A percentile compares a stretch with the other conserved stretches of the same genome.
These are phyloP conservation scores for Leptinotarsa tumamoca DNA, from an alignment of 2,888 invertebrate species.

Conservation along the genomic window DNA sequence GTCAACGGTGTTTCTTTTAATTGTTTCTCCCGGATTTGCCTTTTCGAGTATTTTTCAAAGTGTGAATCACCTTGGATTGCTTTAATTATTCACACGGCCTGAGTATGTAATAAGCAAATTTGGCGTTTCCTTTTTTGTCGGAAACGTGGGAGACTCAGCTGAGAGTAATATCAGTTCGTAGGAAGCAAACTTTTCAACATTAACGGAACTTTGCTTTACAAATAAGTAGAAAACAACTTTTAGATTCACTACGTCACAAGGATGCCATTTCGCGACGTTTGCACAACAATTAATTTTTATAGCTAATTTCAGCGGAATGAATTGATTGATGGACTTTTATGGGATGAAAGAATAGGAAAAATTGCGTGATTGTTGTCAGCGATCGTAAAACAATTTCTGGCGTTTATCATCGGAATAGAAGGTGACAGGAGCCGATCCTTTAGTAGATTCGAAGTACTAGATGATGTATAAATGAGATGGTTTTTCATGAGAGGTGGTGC, in stretches of 20 bases:
- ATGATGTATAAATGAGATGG: too few relatives aligned
- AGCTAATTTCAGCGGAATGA: constrained; percentile 24
- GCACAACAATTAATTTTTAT: constrained; percentile 35
- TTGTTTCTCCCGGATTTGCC: constrained; percentile 19
- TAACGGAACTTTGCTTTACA: constrained; percentile 45
- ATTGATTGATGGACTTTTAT: constrained; percentile 27
- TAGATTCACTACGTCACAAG: constrained; percentile 40
- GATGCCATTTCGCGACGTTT: constrained; percentile 16
- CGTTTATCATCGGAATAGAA: background rate
- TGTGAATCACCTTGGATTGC: constrained; percentile 26
- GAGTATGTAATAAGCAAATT: constrained; percentile 36
- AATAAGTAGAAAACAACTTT: constrained; percentile 47
- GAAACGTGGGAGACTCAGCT: constrained; percentile 42
- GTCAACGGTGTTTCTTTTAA: constrained; percentile 15
- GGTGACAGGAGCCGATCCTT: background rate
- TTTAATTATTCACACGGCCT: constrained; percentile 20
- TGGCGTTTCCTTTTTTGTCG: constrained; percentile 39
- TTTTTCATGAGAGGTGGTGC: too few relatives aligned
- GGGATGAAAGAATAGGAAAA: constrained; percentile 12
- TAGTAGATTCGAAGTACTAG: background rate
- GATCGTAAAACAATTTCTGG: background rate
- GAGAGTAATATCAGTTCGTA: constrained; percentile 37
- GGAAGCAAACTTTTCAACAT: constrained; percentile 42
- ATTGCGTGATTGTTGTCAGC: background rate
- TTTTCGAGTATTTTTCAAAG: constrained; percentile 20